A percentile compares a stretch with the other conserved stretches of the same genome.
Evolutionary conservation across 37 sponge, comb jelly and placozoan species (phyloP).

Genomic region (Crambe crambe): DNA sequence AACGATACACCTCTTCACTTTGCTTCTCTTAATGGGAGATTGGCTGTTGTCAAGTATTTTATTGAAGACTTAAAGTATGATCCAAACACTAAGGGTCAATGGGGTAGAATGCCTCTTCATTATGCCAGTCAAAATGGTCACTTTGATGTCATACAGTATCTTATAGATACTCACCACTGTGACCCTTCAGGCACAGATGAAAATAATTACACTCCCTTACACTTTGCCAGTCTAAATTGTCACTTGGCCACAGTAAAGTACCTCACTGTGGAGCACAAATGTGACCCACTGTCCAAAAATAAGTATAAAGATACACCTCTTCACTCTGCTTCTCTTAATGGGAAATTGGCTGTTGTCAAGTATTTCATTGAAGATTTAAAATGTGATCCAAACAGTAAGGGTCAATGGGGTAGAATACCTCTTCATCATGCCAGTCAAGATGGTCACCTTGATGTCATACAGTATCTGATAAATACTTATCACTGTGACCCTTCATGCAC

Average conservation of each 20-base stretch:
- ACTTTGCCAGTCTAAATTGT: not conserved
- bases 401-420: not conserved
- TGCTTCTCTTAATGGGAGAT: not conserved
- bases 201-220: not conserved
- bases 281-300: not conserved
- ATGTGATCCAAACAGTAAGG: not conserved
- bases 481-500: not conserved
- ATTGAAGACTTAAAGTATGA: not conserved
- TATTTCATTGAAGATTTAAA: not conserved
- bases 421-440: not conserved
- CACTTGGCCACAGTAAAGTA: not conserved
- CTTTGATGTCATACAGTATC: not conserved
- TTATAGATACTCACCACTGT: not conserved
- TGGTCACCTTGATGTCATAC: not conserved
- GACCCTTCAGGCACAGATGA: not conserved
- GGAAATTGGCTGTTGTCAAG: not conserved
- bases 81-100: not conserved
- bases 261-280: not conserved
- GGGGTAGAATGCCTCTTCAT: not conserved
- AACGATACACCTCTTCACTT: not conserved
- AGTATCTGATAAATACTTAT: not conserved
- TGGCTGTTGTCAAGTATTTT: constrained; percentile 14
- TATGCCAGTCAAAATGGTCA: not conserved
- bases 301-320: not conserved
- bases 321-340: not conserved